Evolutionary conservation across 2,888 invertebrate species (phyloP).

Genomic region (Cephus pygmeus): DNA sequence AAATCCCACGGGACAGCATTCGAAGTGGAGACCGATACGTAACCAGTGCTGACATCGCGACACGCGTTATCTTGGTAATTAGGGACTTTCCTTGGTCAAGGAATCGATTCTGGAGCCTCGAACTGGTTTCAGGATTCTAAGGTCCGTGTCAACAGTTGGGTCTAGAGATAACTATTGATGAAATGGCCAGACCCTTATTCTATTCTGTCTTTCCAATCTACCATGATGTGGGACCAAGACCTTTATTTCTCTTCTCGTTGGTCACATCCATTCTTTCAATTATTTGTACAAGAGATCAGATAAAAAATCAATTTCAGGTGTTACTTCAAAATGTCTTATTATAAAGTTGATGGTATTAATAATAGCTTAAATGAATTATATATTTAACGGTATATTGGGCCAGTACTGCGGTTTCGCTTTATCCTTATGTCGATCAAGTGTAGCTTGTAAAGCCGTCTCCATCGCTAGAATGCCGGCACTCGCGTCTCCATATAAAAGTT

Average conservation of each 20-base stretch:
- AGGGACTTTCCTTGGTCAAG: slow-evolving; percentile 43
- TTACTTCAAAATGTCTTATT: too few species aligned
- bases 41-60: slow-evolving; percentile 47
- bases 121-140: slow-evolving; percentile 47
- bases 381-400: slow-evolving; percentile 78
- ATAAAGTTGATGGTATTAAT: too few species aligned
- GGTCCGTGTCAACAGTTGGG: slow-evolving; percentile 43
- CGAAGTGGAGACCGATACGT: slow-evolving; percentile 40
- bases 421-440: slow-evolving; percentile 74
- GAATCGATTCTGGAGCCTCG: slow-evolving; percentile 43
- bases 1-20: slow-evolving; percentile 39
- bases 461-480: slow-evolving; percentile 77
- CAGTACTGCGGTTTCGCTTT: slow-evolving; percentile 74
- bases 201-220: slow-evolving; percentile 29
- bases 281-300: slow-evolving; percentile 15
- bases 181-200: slow-evolving; percentile 26
- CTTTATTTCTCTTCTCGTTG: not conserved
- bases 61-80: slow-evolving; percentile 56
- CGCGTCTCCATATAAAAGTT: slow-evolving; percentile 73
- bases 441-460: slow-evolving; percentile 78
- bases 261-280: not conserved
- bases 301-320: not conserved
- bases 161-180: slow-evolving; percentile 45
- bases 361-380: slow-evolving; percentile 36
- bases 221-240: slow-evolving; percentile 15